A percentile compares a stretch with the other conserved stretches of the same genome.
Conservation (phyloP, 2,113 vertebrate genomes). For the Lontra canadensis region DNA sequence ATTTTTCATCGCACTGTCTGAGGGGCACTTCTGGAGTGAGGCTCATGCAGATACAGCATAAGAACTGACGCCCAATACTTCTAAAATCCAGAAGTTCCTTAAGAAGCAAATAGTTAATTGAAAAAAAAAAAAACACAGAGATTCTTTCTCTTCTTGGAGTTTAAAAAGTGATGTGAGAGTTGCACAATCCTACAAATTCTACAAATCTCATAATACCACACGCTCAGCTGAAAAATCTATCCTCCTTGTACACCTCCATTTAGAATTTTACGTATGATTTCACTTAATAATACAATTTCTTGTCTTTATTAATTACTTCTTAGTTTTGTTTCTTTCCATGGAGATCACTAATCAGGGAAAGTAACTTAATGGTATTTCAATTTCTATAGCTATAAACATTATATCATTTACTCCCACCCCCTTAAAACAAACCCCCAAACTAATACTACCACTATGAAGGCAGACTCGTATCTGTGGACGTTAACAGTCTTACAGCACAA, state of each 20-base stretch:
- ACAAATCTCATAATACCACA: neutral
- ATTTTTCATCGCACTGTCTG: neutral
- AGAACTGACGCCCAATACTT: neutral
- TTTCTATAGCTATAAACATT: neutral
- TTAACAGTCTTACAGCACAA: neutral
- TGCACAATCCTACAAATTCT: neutral
- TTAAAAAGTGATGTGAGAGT: neutral
- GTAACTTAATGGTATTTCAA: neutral
- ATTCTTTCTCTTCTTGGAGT: neutral
- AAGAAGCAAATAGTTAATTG: neutral
- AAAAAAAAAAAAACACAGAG: neutral
- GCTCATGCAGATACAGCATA: neutral
- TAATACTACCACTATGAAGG: neutral
- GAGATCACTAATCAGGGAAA: neutral
- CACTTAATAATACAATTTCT: neutral
- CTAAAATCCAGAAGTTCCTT: neutral
- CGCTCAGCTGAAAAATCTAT: slow-evolving; percentile 9
- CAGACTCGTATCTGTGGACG: neutral
- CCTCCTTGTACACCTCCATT: neutral
- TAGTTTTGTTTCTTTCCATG: neutral
- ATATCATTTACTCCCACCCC: neutral
- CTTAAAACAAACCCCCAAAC: neutral
- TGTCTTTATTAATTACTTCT: neutral
- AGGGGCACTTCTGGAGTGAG: neutral
- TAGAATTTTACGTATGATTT: slow-evolving; percentile 29